Evolutionary conservation across 2,888 invertebrate genomes (phyloP).

Genomic region (Lymantria monacha): DNA sequence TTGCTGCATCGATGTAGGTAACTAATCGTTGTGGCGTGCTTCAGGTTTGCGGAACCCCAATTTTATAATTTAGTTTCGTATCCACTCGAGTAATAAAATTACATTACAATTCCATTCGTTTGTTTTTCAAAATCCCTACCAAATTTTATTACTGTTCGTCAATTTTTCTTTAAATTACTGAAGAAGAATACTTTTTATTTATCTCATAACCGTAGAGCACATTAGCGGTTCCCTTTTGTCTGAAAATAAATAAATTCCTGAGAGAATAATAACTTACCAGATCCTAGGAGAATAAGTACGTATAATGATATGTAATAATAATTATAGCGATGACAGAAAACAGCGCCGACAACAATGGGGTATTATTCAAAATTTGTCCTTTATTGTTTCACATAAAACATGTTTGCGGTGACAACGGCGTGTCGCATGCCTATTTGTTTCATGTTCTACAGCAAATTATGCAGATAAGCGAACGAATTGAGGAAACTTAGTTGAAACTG

Average conservation of each 20-base stretch:
- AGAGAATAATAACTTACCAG: constrained; percentile 5
- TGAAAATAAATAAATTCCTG: constrained; percentile 19
- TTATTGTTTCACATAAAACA: constrained; percentile 74
- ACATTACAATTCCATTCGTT: constrained; percentile 8
- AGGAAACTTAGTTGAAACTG: constrained; percentile 70
- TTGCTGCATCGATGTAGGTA: constrained; percentile 29
- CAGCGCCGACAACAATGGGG: constrained; percentile 60
- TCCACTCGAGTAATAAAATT: constrained; percentile 9
- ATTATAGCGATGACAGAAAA: constrained; percentile 60
- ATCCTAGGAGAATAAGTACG: constrained; percentile 32
- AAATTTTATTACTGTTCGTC: constrained; percentile 18
- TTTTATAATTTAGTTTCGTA: constrained; percentile 16
- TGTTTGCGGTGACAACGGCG: constrained; percentile 64
- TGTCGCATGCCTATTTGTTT: constrained; percentile 70
- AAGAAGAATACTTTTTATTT: constrained; percentile 12
- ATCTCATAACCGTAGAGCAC: constrained; percentile 28
- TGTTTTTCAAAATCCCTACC: constrained; percentile 10
- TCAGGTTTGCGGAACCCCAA: constrained; percentile 6
- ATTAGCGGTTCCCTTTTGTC: constrained; percentile 21
- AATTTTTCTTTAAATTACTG: constrained; percentile 14
- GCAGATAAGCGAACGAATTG: constrained; percentile 77
- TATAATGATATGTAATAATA: constrained; percentile 42
- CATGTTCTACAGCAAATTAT: constrained; percentile 75
- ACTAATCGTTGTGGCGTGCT: constrained; percentile 15
- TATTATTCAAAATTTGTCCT: constrained; percentile 74